Evolutionary conservation across 2,888 invertebrate genomes (phyloP).

Genomic region (Lasioglossum villosulum): DNA sequence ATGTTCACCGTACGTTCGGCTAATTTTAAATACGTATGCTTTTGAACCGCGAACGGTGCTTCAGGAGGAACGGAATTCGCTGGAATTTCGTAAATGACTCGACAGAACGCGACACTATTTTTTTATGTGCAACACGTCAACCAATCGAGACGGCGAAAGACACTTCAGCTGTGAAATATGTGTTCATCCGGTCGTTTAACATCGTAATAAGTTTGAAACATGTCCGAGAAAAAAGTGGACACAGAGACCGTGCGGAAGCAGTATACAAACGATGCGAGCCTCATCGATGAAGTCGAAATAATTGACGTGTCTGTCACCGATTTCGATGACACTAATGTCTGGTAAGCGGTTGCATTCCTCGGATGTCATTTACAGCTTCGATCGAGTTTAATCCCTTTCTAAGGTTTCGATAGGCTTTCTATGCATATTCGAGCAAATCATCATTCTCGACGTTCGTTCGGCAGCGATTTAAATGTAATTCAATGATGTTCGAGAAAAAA

Average conservation of each 20-base stretch:
- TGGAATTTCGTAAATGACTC: slow-evolving; percentile 58
- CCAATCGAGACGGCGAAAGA: slow-evolving; percentile 22
- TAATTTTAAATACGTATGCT: slow-evolving; percentile 40
- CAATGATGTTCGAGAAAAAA: neutral
- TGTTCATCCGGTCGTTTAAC: slow-evolving; percentile 46
- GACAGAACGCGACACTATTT: slow-evolving; percentile 44
- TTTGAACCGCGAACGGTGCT: slow-evolving; percentile 30
- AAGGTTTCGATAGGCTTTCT: neutral
- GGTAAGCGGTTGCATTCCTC: slow-evolving; percentile 60
- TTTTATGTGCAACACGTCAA: slow-evolving; percentile 56
- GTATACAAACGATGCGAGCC: slow-evolving; percentile 44
- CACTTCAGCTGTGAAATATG: slow-evolving; percentile 63
- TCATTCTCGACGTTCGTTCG: neutral
- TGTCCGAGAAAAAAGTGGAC: slow-evolving; percentile 63
- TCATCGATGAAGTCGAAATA: slow-evolving; percentile 68
- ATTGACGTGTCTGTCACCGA: slow-evolving; percentile 73
- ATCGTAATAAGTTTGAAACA: slow-evolving; percentile 61
- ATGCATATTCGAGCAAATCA: neutral
- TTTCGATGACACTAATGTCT: slow-evolving; percentile 71
- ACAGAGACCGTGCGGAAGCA: slow-evolving; percentile 44
- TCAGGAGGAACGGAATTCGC: slow-evolving; percentile 5
- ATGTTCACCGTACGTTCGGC: slow-evolving; percentile 29
- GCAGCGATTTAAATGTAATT: neutral
- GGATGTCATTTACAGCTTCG: neutral
- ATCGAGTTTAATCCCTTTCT: neutral